Conservation (phyloP, 2,888 invertebrate species). For the Electrophaes corylata region DNA sequence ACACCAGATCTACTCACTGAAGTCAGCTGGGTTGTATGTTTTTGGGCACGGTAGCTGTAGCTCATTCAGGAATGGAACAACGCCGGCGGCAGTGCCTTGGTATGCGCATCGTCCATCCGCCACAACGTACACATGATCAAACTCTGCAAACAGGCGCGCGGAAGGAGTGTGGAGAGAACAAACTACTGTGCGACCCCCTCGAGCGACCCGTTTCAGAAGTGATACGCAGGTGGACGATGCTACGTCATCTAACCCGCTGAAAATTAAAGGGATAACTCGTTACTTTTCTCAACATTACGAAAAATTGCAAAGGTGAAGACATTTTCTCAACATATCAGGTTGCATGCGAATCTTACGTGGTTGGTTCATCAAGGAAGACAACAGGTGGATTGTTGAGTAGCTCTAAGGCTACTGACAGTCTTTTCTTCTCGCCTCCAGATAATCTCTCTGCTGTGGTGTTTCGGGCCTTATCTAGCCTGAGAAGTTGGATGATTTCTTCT, state of each 20-base stretch:
- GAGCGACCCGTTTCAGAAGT: conserved; percentile 92
- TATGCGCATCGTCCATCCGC: conserved; percentile 95
- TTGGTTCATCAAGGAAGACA: conserved; percentile 97
- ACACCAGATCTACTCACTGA: conserved; percentile 86
- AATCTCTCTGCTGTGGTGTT: conserved; percentile 89
- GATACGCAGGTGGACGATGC: conserved; percentile 95
- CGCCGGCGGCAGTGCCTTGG: conserved; percentile 90
- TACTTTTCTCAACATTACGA: not conserved
- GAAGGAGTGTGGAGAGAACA: conserved; percentile 99
- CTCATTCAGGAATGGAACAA: conserved; percentile 92
- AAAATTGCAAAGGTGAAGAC: too few relatives aligned
- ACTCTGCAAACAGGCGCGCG: conserved; percentile 94
- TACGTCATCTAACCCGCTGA: conserved; percentile 95
- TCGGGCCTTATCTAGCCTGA: conserved; percentile 89
- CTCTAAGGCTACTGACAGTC: conserved; percentile 96
- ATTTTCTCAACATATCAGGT: too few relatives aligned
- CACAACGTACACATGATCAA: conserved; percentile 95
- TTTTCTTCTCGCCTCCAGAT: conserved; percentile 96
- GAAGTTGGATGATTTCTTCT: conserved; percentile 91
- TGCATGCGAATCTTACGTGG: conserved; percentile 88
- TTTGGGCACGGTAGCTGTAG: conserved; percentile 93
- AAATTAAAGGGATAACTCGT: conserved; percentile 33
- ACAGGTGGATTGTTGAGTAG: conserved; percentile 97
- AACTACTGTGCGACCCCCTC: conserved; percentile 94
- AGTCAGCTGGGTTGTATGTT: conserved; percentile 98